Evolutionary conservation across 1,140 invertebrate species (phyloP).

Genomic region (Thrips palmi): DNA sequence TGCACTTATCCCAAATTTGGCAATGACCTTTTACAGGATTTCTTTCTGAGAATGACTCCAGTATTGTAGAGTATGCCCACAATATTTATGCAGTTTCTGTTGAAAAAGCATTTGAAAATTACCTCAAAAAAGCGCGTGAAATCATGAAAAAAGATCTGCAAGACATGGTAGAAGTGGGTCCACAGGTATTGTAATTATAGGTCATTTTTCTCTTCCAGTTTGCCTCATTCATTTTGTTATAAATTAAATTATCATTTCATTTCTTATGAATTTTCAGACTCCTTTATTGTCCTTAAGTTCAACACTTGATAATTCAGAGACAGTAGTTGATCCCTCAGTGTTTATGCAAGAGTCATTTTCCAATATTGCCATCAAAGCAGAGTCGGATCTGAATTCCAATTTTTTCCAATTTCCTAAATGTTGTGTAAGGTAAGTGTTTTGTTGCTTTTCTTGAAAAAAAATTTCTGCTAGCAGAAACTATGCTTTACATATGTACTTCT

Average conservation of each 20-base stretch:
- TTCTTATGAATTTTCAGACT: not conserved
- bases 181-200: slow-evolving; percentile 15
- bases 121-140: slow-evolving; percentile 43
- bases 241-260: too few relatives aligned
- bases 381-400: slow-evolving; percentile 5
- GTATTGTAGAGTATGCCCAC: slow-evolving; percentile 43
- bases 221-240: too few relatives aligned
- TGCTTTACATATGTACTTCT: slow-evolving; percentile 13
- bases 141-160: slow-evolving; percentile 71
- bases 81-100: slow-evolving; percentile 64
- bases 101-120: slow-evolving; percentile 54
- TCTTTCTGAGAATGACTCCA: slow-evolving; percentile 26
- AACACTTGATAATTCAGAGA: too few relatives aligned
- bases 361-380: too few relatives aligned
- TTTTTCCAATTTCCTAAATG: slow-evolving; percentile 32
- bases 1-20: not conserved
- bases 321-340: too few relatives aligned
- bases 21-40: slow-evolving; percentile 23
- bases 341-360: too few relatives aligned
- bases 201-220: slow-evolving; percentile 8
- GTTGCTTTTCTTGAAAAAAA: too few relatives aligned
- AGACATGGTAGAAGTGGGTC: slow-evolving; percentile 39
- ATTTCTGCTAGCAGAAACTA: too few relatives aligned
- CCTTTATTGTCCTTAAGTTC: too few relatives aligned
- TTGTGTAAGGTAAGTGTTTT: slow-evolving; percentile 36